phyloP scores from a whole-genome alignment of 2,888 invertebrate species.

The Mythimna lalbum region DNA sequence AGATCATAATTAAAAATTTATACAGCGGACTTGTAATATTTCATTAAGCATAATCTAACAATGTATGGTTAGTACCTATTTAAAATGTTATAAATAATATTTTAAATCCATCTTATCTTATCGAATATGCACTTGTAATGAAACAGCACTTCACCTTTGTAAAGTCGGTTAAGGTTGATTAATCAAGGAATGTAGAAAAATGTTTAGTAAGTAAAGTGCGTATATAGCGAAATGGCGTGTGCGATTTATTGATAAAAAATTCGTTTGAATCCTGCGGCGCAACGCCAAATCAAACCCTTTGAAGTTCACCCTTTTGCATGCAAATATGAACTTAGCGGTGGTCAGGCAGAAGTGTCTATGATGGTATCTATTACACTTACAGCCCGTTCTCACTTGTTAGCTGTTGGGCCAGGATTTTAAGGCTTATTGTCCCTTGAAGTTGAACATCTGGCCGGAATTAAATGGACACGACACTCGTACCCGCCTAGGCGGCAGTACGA shows the following conservation, averaged over 20 bases:
- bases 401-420: no score
- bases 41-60: slow-evolving; percentile 16
- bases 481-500: no score
- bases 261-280: no score
- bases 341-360: no score
- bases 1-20: slow-evolving; percentile 30
- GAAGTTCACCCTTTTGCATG: no score
- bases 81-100: slow-evolving; percentile 33
- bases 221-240: background rate
- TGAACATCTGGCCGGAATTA: no score
- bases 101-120: slow-evolving; percentile 43
- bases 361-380: no score
- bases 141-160: slow-evolving; percentile 49
- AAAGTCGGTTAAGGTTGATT: slow-evolving; percentile 63
- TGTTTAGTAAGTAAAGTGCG: background rate
- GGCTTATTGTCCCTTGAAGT: no score
- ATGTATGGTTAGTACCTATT: slow-evolving; percentile 7
- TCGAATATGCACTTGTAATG: slow-evolving; percentile 47
- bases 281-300: no score
- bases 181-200: slow-evolving; percentile 26
- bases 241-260: background rate
- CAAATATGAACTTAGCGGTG: no score
- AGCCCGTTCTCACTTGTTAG: no score
- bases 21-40: slow-evolving; percentile 21
- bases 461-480: no score